Evolutionary conservation across 2,888 invertebrate genomes (phyloP), one percentile per base, ranked within the genome.

Genomic region (Coelogynopora nodosa): DNA sequence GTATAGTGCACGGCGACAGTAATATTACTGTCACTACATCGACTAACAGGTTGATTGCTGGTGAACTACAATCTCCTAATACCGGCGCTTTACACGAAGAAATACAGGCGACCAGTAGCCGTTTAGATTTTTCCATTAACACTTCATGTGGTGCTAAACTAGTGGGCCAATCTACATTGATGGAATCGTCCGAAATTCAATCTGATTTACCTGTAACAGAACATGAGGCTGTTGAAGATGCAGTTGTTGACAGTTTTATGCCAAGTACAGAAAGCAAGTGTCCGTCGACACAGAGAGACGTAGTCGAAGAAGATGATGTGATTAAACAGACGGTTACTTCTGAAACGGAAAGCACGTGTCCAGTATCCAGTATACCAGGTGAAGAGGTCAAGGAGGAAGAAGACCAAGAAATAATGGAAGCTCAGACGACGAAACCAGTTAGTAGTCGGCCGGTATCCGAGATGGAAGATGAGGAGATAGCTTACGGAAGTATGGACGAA

Each of bases 401-500:
- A 13, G 27, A 5, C 27, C 10, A 74, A 26, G 74, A 74, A 23
- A 23, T 23, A 23, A 74, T 74, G 74, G 23, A 23, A 5, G 74
- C 74, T 26, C 5, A 26, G 23, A 26, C 23, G 2, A n/a, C 74
- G 2, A 74, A 74, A 26, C 23, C 27, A n/a, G 10, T 74, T 10
- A 74, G 74, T 26, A 74, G 74, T 26, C 74, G 74, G 23, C 74
- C 74, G 18, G 74, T 74, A 2, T 74, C 74, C 23, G 49, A 49
- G 49, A 5, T 49, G 49, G 74, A 74, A 74, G 18, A 74, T 26
- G 49, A 49, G 49, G 49, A 49, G 49, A 5, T 49, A 18, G 49
- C 49, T 49, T 74, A 74, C 23, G 74, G 74, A 13, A 74, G 74
- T 74, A 74, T 74, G 74, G 74, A 74, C 23, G 74, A 74, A 26